Conservation (phyloP, 2,113 vertebrate genomes). For the Poeciliopsis prolifica region DNA sequence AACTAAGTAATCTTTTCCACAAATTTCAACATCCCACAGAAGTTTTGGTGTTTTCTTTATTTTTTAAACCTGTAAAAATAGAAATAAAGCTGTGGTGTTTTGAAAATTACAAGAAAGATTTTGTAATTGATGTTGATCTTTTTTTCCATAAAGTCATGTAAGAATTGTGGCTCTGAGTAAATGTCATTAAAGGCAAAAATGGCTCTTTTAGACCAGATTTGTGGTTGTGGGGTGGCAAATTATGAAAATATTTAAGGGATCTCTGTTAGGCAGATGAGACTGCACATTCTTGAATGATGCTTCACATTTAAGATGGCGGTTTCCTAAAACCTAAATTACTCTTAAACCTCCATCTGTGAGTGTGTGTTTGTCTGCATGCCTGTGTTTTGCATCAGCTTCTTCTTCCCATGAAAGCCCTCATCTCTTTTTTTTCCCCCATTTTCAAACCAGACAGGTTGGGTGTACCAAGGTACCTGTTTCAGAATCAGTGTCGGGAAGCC, state of each 20-base stretch:
- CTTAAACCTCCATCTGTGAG: neutral
- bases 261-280: neutral
- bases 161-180: too few species aligned
- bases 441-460: conserved; percentile 78
- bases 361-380: conserved; percentile 15
- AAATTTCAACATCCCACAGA: too few species aligned
- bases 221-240: neutral
- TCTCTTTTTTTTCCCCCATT: neutral
- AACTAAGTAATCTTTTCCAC: too few species aligned
- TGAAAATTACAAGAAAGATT: too few species aligned
- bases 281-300: neutral
- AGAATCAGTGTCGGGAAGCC: conserved; percentile 80
- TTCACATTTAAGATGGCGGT: neutral
- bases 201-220: neutral
- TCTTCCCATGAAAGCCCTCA: neutral
- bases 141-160: too few species aligned
- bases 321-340: conserved; percentile 10
- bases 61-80: too few species aligned
- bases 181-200: too few species aligned
- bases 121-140: too few species aligned
- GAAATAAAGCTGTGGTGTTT: too few species aligned
- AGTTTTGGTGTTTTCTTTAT: too few species aligned
- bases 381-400: conserved; percentile 5
- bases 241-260: neutral
- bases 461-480: conserved; percentile 77